These are phyloP conservation scores for Eulemur macaco DNA, from an alignment of 2,113 vertebrate species.

Conservation along the genomic window DNA sequence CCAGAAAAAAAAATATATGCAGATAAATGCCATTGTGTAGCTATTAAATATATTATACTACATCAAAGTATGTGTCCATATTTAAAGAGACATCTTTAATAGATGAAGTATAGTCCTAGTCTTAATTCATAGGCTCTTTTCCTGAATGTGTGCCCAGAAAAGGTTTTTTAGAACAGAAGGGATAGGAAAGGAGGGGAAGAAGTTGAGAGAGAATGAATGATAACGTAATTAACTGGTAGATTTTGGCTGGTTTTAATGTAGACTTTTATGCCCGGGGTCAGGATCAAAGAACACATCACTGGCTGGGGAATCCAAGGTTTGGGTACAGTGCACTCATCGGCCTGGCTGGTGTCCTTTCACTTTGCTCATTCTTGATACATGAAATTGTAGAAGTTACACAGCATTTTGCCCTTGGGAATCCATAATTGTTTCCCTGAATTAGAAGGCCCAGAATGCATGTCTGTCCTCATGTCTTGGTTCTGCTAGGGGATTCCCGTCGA, in stretches of 20 bases:
- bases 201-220: not conserved
- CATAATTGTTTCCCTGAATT: not conserved
- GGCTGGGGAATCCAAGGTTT: not conserved
- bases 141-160: not conserved
- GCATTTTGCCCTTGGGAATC: not conserved
- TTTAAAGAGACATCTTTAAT: not conserved
- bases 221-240: not conserved
- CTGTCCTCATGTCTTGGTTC: not conserved
- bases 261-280: not conserved
- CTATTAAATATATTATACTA: not conserved
- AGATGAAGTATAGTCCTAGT: not conserved
- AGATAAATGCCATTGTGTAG: not conserved
- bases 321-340: not conserved
- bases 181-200: not conserved
- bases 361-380: not conserved
- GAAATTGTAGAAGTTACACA: not conserved
- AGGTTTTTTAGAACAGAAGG: not conserved
- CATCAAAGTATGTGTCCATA: not conserved
- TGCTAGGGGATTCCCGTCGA: constrained; percentile 81
- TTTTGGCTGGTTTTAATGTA: not conserved
- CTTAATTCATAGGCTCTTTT: not conserved
- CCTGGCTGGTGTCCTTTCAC: not conserved
- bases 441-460: not conserved
- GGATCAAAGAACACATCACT: not conserved
- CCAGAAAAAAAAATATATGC: not conserved